Percentiles rank a stretch among this genome's conserved stretches.
Evolutionary conservation across 1,140 invertebrate species (phyloP).

Genomic region (Zaprionus nigranus): DNA sequence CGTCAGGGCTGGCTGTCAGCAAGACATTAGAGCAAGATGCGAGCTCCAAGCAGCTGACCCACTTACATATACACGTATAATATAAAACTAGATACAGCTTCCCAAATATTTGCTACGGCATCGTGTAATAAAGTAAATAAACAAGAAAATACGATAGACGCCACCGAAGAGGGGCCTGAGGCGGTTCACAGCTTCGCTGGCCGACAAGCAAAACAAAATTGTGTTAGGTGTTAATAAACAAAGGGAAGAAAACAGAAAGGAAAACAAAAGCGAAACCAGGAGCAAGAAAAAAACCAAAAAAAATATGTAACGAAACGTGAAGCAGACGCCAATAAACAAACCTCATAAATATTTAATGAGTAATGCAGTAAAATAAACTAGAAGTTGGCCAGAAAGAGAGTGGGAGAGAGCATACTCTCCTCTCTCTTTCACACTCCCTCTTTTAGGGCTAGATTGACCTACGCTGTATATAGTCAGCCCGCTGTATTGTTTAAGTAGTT

Average conservation of each 20-base stretch:
- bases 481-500: not conserved
- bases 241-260: not conserved
- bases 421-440: not conserved
- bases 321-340: constrained; percentile 24
- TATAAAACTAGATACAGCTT: constrained; percentile 11
- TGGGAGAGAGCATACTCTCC: no score
- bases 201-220: constrained; percentile 16
- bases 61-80: constrained; percentile 3
- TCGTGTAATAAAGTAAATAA: constrained; percentile 35
- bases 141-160: constrained; percentile 13
- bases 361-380: constrained; percentile 42
- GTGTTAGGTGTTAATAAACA: constrained; percentile 42
- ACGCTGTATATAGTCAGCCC: not conserved
- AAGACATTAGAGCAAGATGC: constrained; percentile 29
- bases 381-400: constrained; percentile 2
- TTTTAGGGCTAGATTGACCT: not conserved
- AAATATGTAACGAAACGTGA: constrained; percentile 22
- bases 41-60: constrained; percentile 30
- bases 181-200: not conserved
- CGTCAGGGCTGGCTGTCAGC: constrained; percentile 38
- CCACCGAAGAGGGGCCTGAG: not conserved
- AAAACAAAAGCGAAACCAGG: constrained; percentile 15
- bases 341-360: constrained; percentile 46
- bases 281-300: constrained; percentile 11
- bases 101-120: constrained; percentile 24